These are phyloP conservation scores for Sceloporus undulatus DNA, from an alignment of 2,113 vertebrate species.

Conservation along the genomic window DNA sequence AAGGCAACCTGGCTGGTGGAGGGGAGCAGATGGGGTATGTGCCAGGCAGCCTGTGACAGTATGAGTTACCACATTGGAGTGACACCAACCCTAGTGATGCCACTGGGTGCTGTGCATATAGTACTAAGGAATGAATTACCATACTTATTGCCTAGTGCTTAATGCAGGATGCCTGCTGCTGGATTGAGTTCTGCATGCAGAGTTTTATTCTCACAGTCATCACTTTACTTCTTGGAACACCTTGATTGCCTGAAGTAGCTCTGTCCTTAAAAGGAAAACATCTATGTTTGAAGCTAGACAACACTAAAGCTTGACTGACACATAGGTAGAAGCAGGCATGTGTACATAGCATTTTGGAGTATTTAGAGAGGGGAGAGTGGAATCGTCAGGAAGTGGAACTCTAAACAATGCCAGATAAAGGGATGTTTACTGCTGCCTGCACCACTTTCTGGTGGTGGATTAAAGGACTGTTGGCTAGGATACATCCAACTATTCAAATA, in stretches of 20 bases:
- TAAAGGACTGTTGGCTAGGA: background rate
- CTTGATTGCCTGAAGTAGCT: too few relatives aligned
- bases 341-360: too few relatives aligned
- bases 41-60: too few relatives aligned
- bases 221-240: background rate
- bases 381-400: background rate
- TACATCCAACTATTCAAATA: background rate
- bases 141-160: background rate
- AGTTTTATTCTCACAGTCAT: background rate
- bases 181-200: background rate
- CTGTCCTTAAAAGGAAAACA: background rate
- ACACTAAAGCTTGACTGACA: background rate
- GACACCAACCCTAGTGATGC: too few relatives aligned
- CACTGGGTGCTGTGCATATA: background rate
- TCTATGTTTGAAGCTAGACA: background rate
- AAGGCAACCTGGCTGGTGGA: too few relatives aligned
- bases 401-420: background rate
- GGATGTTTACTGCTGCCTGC: background rate
- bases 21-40: too few relatives aligned
- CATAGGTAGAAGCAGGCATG: too few relatives aligned
- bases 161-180: background rate
- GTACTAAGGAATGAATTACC: background rate
- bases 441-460: background rate
- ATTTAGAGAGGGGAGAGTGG: background rate
- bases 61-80: too few relatives aligned